These are phyloP conservation scores for Mantis religiosa DNA, from an alignment of 2,888 invertebrate genomes.

Conservation along the genomic window DNA sequence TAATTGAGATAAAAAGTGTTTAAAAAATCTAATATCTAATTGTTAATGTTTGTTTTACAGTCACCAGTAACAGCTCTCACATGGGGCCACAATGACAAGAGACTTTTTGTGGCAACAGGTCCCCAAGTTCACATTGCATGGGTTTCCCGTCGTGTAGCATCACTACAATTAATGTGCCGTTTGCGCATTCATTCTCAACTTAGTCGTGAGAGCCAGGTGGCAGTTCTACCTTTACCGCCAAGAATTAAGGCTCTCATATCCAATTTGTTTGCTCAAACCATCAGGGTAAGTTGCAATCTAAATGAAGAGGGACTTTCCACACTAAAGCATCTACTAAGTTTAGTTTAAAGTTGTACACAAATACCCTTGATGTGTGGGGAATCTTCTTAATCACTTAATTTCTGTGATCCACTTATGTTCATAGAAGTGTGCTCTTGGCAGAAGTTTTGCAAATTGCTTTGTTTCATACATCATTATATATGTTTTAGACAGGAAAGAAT, in stretches of 20 bases:
- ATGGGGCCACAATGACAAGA: constrained; percentile 97
- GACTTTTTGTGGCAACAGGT: constrained; percentile 90
- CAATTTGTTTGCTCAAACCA: constrained; percentile 88
- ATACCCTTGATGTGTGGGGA: too few relatives aligned
- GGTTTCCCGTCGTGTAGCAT: constrained; percentile 85
- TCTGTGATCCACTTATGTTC: too few relatives aligned
- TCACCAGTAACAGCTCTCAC: constrained; percentile 87
- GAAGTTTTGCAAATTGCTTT: too few relatives aligned
- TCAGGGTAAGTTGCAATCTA: constrained; percentile 59
- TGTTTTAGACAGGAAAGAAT: too few relatives aligned
- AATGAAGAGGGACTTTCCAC: background rate
- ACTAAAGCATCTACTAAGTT: too few relatives aligned
- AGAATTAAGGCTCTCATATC: constrained; percentile 79
- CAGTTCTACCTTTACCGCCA: constrained; percentile 80
- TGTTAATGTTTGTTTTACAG: constrained; percentile 44
- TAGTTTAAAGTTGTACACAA: too few relatives aligned
- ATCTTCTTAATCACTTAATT: too few relatives aligned
- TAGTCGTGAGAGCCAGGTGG: constrained; percentile 66
- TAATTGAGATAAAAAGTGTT: constrained; percentile 6
- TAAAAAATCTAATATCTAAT: background rate
- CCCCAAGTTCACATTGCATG: constrained; percentile 90
- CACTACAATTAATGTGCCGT: constrained; percentile 84
- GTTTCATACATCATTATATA: too few relatives aligned
- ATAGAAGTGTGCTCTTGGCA: too few relatives aligned
- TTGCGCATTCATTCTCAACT: constrained; percentile 74